A percentile compares a stretch with the other conserved stretches of the same genome.
Evolutionary conservation across 2,888 invertebrate species (phyloP).

Genomic region (Ichneumon xanthorius): DNA sequence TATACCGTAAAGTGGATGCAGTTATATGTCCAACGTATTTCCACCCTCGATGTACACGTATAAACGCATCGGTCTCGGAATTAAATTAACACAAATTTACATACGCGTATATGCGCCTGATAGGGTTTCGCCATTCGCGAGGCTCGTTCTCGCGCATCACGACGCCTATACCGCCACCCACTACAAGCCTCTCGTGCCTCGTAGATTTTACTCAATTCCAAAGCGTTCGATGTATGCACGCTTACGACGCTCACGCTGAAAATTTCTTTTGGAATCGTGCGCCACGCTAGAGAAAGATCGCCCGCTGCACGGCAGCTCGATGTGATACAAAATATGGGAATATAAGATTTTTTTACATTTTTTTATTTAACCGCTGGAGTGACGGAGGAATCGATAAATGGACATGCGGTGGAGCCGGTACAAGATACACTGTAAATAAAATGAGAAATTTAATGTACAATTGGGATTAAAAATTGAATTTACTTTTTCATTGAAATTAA

Average conservation of each 20-base stretch:
- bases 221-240: slow-evolving; percentile 37
- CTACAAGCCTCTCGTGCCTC: slow-evolving; percentile 44
- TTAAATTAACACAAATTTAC: slow-evolving; percentile 68
- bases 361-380: background rate
- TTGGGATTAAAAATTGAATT: no score
- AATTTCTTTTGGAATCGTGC: background rate
- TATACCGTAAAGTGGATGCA: slow-evolving; percentile 19
- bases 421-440: no score
- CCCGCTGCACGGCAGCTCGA: background rate
- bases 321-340: background rate
- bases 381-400: background rate
- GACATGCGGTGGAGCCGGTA: no score
- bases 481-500: no score
- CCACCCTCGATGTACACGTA: slow-evolving; percentile 39
- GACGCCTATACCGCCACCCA: slow-evolving; percentile 4
- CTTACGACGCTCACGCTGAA: slow-evolving; percentile 13
- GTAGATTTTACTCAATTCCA: slow-evolving; percentile 62
- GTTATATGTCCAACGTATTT: slow-evolving; percentile 41
- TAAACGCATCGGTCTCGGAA: slow-evolving; percentile 63
- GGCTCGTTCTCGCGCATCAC: slow-evolving; percentile 43
- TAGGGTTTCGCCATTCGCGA: slow-evolving; percentile 52
- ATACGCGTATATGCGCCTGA: slow-evolving; percentile 59
- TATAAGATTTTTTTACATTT: background rate
- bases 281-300: background rate
- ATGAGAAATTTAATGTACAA: no score